Evolutionary conservation across 2,797 vertebrate genomes (phyloP).

Genomic region (Potorous gilbertii): DNA sequence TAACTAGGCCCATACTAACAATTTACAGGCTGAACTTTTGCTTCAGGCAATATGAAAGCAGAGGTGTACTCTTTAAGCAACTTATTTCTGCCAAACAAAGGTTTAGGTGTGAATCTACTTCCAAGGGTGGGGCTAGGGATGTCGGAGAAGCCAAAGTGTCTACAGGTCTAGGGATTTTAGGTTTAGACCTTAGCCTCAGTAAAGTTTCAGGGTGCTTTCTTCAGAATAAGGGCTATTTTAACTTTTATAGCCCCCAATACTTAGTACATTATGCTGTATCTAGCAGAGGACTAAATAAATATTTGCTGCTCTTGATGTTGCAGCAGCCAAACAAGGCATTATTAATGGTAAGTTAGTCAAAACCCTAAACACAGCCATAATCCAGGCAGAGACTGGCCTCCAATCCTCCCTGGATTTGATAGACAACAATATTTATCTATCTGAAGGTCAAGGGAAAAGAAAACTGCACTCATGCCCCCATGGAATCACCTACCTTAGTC

Average conservation of each 20-base stretch:
- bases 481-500: constrained; percentile 92
- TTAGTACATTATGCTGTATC: neutral
- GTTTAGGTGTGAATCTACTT: constrained; percentile 32
- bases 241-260: neutral
- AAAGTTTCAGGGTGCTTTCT: neutral
- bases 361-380: constrained; percentile 3
- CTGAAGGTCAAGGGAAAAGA: neutral
- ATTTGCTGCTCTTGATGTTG: neutral
- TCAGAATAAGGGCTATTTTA: neutral
- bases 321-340: neutral
- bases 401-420: neutral
- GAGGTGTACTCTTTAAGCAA: constrained; percentile 48
- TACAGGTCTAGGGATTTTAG: neutral
- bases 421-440: neutral
- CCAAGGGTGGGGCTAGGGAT: neutral
- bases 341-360: neutral
- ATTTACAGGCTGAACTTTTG: constrained; percentile 47
- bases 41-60: constrained; percentile 31
- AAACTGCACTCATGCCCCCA: neutral
- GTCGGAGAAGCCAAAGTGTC: constrained; percentile 23
- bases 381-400: neutral
- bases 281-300: neutral
- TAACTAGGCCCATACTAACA: constrained; percentile 26
- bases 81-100: neutral
- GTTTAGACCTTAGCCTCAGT: neutral